Conservation (phyloP, 2,113 vertebrate species). For the Chinchilla lanigera region DNA sequence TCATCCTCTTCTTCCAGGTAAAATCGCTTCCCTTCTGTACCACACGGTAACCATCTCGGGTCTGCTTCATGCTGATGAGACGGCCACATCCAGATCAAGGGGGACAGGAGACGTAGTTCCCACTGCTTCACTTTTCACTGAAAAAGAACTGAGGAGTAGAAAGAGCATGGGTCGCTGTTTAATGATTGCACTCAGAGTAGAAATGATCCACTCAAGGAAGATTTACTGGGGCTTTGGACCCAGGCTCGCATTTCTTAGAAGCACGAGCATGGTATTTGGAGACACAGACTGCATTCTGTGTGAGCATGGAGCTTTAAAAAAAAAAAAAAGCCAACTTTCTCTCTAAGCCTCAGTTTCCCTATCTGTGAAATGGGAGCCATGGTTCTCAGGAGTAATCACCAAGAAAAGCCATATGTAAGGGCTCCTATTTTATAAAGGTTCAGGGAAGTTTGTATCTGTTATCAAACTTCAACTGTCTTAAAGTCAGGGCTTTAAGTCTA, state of each 20-base stretch:
- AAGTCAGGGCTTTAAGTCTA: neutral
- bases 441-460: neutral
- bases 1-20: slow-evolving; percentile 99
- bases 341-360: neutral
- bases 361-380: neutral
- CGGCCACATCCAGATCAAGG: fast-evolving
- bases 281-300: neutral
- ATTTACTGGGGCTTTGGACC: neutral
- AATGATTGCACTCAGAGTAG: neutral
- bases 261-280: neutral
- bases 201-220: neutral
- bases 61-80: fast-evolving
- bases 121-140: neutral
- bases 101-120: neutral
- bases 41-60: fast-evolving
- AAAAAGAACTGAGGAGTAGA: neutral
- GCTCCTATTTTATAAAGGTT: neutral
- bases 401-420: neutral
- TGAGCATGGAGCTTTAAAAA: neutral
- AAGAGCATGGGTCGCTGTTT: neutral
- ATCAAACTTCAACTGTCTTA: neutral
- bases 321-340: neutral
- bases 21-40: neutral
- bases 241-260: neutral
- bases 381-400: neutral